Conservation (phyloP, 2,797 vertebrate species). For the Pseudocheirus occidentalis region DNA sequence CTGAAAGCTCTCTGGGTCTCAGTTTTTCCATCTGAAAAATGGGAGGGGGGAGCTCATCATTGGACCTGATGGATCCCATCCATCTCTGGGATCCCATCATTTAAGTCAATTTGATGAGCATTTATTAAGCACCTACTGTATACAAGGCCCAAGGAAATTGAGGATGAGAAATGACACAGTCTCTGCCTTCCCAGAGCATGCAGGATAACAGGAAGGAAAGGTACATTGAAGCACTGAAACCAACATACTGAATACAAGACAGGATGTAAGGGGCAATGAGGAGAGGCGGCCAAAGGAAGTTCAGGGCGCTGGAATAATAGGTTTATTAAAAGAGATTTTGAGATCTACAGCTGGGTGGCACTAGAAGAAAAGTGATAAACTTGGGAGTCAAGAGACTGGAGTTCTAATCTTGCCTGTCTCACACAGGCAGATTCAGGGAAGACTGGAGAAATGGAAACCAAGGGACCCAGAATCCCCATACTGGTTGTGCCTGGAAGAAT, state of each 20-base stretch:
- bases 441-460: background rate
- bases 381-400: background rate
- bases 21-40: background rate
- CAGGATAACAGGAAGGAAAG: background rate
- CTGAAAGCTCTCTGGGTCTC: background rate
- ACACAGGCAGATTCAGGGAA: background rate
- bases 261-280: background rate
- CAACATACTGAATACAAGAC: background rate
- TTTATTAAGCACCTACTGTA: background rate
- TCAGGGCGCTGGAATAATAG: too few relatives aligned
- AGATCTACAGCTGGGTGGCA: background rate
- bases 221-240: background rate
- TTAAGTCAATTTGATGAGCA: background rate
- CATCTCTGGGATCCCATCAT: background rate
- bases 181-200: background rate
- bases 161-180: background rate
- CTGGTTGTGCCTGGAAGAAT: background rate
- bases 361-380: background rate
- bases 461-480: background rate
- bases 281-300: background rate
- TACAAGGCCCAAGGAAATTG: background rate
- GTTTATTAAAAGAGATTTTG: background rate
- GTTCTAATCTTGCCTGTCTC: background rate
- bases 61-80: background rate
- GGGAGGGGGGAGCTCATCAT: background rate